Evolutionary conservation across 2,113 vertebrate species (phyloP), one percentile per base, ranked within the genome.

Genomic region (Bucco capensis): DNA sequence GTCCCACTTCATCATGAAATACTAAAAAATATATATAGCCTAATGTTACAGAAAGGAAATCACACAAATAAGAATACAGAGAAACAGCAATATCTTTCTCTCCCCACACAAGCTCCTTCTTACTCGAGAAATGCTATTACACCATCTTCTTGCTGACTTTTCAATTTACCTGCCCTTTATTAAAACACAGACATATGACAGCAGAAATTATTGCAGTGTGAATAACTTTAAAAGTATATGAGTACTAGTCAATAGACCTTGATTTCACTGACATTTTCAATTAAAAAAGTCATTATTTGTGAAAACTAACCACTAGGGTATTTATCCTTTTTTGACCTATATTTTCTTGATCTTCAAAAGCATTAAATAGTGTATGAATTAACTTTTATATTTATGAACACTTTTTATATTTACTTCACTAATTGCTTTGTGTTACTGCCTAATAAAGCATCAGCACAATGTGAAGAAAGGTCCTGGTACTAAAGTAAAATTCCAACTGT

Each of bases 161-260:
- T 88, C 90, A 86, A n/a, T 94, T 92, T 93, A 94, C 72, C 66
- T 89, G 73, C 30, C 44, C 42, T 94, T 91, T 83, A 91, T 92
- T 89, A 92, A 93, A 95, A 92, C 72, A 83, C 22, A 88, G 90
- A 86, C 24, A 33, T 18, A 73, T 60, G 92, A 92, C 81, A 95
- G 65, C 35, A 94, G 69, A 92, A 94, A 96, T 88, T 69, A 92
- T 10, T 83, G 67, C 50, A 71, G 35, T 56, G 58, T 90, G 74
- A 90, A 70, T 89, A 92, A 90, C 56, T 72, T 90, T 80, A 73
- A 28, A 75, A 72, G 19, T 94, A 30, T 73, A 51, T 28, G 51
- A 92, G 77, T 74, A 33, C 37, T 73, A 40, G 51, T 85, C 50
- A 89, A 35, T 31, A 80, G 64, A 64, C 19, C 51, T 87, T 76